phyloP scores from a whole-genome alignment of 2,113 vertebrate species.

The Petroica traversi region DNA sequence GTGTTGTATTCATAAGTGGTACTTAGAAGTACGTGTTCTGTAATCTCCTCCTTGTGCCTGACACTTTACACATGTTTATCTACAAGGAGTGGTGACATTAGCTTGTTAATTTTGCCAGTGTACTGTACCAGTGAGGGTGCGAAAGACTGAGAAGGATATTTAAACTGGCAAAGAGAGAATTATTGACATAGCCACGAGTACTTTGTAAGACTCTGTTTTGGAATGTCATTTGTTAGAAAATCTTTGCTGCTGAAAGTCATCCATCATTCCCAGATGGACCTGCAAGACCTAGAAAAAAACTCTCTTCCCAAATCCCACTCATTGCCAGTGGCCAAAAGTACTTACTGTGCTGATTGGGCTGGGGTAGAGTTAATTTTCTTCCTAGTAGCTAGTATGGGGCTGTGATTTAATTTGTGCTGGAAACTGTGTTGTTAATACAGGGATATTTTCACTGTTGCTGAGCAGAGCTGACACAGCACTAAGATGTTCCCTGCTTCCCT shows the following conservation, averaged over 20 bases:
- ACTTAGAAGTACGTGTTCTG: slow-evolving; percentile 59
- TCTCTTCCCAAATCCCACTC: not conserved
- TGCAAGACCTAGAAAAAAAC: not conserved
- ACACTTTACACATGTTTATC: slow-evolving; percentile 66
- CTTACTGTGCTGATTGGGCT: not conserved
- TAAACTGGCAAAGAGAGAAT: slow-evolving; percentile 56
- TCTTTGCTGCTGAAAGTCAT: slow-evolving; percentile 58
- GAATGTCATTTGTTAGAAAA: slow-evolving; percentile 57
- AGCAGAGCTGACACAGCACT: not conserved
- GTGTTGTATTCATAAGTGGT: slow-evolving; percentile 65
- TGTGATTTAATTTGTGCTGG: not conserved
- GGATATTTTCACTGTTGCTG: not conserved
- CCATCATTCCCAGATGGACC: slow-evolving; percentile 21
- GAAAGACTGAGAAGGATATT: slow-evolving; percentile 43
- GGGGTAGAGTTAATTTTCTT: not conserved
- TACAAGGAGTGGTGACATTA: slow-evolving; percentile 56
- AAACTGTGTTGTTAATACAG: not conserved
- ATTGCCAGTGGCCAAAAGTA: not conserved
- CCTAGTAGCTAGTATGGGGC: not conserved
- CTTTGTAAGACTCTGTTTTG: slow-evolving; percentile 48
- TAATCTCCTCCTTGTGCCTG: slow-evolving; percentile 71
- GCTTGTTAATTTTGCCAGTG: slow-evolving; percentile 57
- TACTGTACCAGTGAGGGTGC: slow-evolving; percentile 19
- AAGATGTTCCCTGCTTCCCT: not conserved
- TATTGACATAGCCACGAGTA: slow-evolving; percentile 56